Evolutionary conservation across 2,113 vertebrate genomes (phyloP), one percentile per base, ranked within the genome.

Genomic region (Chaetops frenatus): DNA sequence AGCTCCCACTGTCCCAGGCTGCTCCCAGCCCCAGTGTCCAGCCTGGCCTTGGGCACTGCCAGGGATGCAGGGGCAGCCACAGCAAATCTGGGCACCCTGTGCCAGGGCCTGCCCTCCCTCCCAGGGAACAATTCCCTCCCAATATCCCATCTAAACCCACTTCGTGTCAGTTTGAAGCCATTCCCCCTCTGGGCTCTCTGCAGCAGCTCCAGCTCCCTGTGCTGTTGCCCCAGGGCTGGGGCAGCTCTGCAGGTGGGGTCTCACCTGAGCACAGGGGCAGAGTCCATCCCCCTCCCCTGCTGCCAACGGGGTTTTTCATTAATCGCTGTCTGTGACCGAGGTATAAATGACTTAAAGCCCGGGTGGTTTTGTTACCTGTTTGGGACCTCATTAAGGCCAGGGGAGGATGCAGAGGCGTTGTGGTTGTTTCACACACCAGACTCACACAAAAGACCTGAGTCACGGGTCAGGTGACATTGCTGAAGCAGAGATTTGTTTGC

Each of bases 121-220:
- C 0, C 33, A 28, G n/a, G 7, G 3, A 45, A 1, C 1, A 54
- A 18, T 48, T 29, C 16, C 65, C 35, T 11, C 24, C 42, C 1
- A 0, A 6, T 22, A 56, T 18, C 48, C 29, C 0, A 7, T 8
- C 17, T 31, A 18, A 16, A 11, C 20, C n/a, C 22, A 3, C 7
- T 7, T 56, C 6, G 10, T 38, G 19, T 4, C 11, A 38, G 7
- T 62, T 9, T 7, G n/a, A 14, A 70, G 15, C 54, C 40, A 16
- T 54, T 69, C 4, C 7, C 9, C 33, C 48, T 47, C 54, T 24
- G 64, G 84, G 2, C 36, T 78, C 11, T 4, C 45, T 58, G 21
- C 65, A 58, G 79, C 72, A 42, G 51, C 17, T 67, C 53, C 83
- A 22, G 0, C 1, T 33, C 21, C 31, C 27, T 0, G 3, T 69